Percentiles rank a stretch among this genome's conserved stretches.
phyloP scores from a whole-genome alignment of 2,113 vertebrate genomes.

The Amphiprion ocellaris region DNA sequence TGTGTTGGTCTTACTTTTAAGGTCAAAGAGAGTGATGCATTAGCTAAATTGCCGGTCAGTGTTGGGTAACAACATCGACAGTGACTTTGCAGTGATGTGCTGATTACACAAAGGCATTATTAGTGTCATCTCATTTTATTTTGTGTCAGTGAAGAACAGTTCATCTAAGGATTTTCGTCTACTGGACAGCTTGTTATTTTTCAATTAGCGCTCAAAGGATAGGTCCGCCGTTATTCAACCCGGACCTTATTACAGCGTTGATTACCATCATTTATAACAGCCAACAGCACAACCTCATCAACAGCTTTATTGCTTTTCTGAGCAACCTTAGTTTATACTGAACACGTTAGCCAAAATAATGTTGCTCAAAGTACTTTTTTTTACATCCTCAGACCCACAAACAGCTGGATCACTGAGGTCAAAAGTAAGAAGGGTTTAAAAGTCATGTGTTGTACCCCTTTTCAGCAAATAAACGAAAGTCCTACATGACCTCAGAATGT shows the following conservation, averaged over 20 bases:
- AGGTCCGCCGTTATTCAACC: conserved; percentile 1
- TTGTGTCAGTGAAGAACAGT: conserved; percentile 33
- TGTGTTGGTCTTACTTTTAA: not conserved
- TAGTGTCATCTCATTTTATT: conserved; percentile 25
- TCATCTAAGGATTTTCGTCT: conserved; percentile 14
- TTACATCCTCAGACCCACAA: no score
- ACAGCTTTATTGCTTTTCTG: not conserved
- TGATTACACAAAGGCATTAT: conserved; percentile 25
- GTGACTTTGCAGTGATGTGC: not conserved
- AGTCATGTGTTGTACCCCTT: no score
- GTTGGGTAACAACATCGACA: not conserved
- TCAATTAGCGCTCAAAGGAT: conserved; percentile 39
- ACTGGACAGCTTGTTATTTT: conserved; percentile 51
- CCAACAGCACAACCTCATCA: not conserved
- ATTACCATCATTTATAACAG: conserved; percentile 1
- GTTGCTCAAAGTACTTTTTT: no score
- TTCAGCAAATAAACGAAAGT: no score
- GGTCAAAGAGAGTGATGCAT: conserved; percentile 2
- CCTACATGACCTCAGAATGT: no score
- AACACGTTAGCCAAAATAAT: no score
- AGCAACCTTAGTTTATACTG: no score
- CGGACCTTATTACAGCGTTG: conserved; percentile 13
- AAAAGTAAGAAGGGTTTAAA: no score
- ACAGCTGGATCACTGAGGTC: no score
- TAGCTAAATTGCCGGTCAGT: not conserved